Evolutionary conservation across 1,140 invertebrate species (phyloP).

Genomic region (Cylas formicarius): DNA sequence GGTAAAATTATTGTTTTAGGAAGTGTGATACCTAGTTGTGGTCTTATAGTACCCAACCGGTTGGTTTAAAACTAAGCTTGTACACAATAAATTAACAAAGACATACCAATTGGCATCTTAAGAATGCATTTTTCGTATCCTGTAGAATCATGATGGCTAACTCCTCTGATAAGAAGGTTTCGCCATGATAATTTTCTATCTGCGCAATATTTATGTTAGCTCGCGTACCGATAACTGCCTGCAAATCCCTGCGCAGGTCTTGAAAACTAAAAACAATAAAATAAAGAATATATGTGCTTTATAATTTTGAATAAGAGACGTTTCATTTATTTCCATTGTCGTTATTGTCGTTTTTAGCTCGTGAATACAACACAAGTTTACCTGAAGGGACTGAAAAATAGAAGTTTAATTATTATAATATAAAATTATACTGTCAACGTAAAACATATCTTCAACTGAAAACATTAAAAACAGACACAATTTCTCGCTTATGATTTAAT

Average conservation of each 20-base stretch:
- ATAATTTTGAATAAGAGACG: background rate
- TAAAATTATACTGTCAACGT: too few species aligned
- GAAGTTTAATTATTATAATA: too few species aligned
- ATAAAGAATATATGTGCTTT: slow-evolving; percentile 4
- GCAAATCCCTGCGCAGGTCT: slow-evolving; percentile 85
- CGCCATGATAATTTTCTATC: slow-evolving; percentile 92
- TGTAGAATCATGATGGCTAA: slow-evolving; percentile 89
- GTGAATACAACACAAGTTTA: too few species aligned
- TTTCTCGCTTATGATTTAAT: too few species aligned
- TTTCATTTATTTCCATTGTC: slow-evolving; percentile 1
- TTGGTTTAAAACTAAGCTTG: background rate
- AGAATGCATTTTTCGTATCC: slow-evolving; percentile 85
- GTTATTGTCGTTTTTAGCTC: too few species aligned
- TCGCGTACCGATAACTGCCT: slow-evolving; percentile 84
- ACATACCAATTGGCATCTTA: slow-evolving; percentile 72
- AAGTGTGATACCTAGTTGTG: too few species aligned
- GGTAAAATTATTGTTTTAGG: background rate
- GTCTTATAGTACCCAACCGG: too few species aligned
- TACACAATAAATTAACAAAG: slow-evolving; percentile 1
- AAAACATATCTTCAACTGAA: too few species aligned
- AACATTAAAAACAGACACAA: too few species aligned
- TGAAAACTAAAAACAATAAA: slow-evolving; percentile 60
- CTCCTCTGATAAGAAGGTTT: slow-evolving; percentile 95
- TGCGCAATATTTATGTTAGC: slow-evolving; percentile 90
- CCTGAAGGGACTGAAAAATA: too few species aligned